Evolutionary conservation across 1,140 invertebrate genomes (phyloP), one percentile per base, ranked within the genome.

Genomic region (Leptopilina boulardi): DNA sequence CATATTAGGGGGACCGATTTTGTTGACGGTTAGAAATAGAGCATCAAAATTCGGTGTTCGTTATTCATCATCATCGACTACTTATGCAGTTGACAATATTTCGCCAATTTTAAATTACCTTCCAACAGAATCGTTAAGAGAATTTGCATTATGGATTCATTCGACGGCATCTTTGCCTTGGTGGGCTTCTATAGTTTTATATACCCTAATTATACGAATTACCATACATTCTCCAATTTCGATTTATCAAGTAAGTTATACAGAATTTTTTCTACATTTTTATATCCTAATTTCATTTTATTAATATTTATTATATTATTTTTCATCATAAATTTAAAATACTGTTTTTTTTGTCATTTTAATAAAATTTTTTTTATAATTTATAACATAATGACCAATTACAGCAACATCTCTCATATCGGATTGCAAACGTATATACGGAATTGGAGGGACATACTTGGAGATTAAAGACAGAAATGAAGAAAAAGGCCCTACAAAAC

Each of bases 101-200:
- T 38, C 34, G 34, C 4, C 34, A 38, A 0, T 38, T 6, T 38
- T 38, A 38, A 9, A 38, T 6, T 3, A 3, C 9, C 34, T 38
- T 38, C 91, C 93, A 10, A 95, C 96, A 19, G 91, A 91, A 80
- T 91, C 91, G 76, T 89, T 93, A 54, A 95, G 96, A 90, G 92
- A 95, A 75, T 91, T 91, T 23, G 85, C 97, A 23, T 82, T 94
- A 56, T 87, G 90, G 74, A 87, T 96, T 38, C 96, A 98, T 89
- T 93, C 94, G 75, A 84, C 85, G 6, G 93, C 93, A 6, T 95
- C 95, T 5, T 86, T 97, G 21, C 95, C 96, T 54, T 98, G 97
- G 97, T 97, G 96, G 95, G 92, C 93, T 0, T 93, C 94, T 15
- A 96, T 98, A 76, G 84, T 96, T 3, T 77, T 95, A 1, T 92